These are phyloP conservation scores for Helicoverpa zea DNA, from an alignment of 1,140 invertebrate species.

Conservation along the genomic window DNA sequence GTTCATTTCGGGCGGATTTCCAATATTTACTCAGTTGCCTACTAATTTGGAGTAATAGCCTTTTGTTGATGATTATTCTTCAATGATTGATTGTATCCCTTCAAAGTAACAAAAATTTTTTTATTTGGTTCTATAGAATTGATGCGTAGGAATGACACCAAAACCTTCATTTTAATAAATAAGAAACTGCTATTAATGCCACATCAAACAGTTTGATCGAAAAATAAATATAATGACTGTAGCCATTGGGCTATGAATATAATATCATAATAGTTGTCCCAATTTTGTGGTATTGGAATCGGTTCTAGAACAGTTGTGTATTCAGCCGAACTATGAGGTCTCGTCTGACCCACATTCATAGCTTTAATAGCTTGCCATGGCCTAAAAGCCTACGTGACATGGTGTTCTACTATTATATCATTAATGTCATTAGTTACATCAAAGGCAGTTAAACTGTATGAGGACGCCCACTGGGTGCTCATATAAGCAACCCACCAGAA, in stretches of 20 bases:
- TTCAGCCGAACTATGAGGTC: constrained; percentile 17
- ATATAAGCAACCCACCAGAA: constrained; percentile 26
- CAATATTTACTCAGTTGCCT: constrained; percentile 11
- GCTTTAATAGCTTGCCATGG: constrained; percentile 46
- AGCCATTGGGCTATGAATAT: constrained; percentile 13
- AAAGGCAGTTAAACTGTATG: constrained; percentile 19
- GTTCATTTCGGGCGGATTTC: neutral
- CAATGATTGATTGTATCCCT: neutral
- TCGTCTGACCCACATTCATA: constrained; percentile 56
- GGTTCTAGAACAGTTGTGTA: constrained; percentile 30
- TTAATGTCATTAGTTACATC: constrained; percentile 45
- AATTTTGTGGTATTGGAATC: constrained; percentile 28
- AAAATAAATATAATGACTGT: constrained; percentile 27
- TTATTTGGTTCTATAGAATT: neutral
- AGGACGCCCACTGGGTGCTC: constrained; percentile 18
- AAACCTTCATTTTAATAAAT: neutral
- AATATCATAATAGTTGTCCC: constrained; percentile 36
- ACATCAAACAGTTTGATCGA: constrained; percentile 1
- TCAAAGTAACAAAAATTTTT: neutral
- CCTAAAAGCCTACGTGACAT: constrained; percentile 58
- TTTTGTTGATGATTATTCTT: neutral
- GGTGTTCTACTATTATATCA: constrained; percentile 45
- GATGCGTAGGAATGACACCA: too few relatives aligned
- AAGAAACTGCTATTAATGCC: neutral
- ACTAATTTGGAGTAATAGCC: neutral